phyloP scores from a whole-genome alignment of 2,888 invertebrate genomes.

The Pyrocoelia pectoralis region DNA sequence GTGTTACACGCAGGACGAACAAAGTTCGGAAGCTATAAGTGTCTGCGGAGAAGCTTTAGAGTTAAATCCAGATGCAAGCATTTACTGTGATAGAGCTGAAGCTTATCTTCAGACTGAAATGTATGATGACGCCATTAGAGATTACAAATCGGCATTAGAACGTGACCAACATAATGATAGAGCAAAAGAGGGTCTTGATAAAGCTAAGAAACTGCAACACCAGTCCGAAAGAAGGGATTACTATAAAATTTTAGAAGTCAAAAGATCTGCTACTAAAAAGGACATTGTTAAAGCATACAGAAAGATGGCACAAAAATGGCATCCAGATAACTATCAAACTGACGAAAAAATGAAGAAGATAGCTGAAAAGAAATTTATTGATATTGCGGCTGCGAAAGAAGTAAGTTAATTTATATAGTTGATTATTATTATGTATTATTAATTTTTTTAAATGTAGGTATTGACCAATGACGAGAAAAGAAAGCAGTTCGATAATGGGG shows the following conservation, averaged over 20 bases:
- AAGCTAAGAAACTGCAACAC: conserved; percentile 91
- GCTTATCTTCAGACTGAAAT: conserved; percentile 88
- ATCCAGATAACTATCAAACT: conserved; percentile 91
- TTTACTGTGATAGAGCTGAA: conserved; percentile 92
- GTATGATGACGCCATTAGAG: conserved; percentile 91
- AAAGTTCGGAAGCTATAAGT: conserved; percentile 74
- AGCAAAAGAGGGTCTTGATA: conserved; percentile 88
- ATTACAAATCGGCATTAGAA: conserved; percentile 86
- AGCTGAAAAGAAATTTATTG: conserved; percentile 98
- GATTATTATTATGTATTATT: not conserved
- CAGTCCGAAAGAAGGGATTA: conserved; percentile 94
- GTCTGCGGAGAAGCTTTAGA: conserved; percentile 83
- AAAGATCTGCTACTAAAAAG: conserved; percentile 87
- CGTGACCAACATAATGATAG: conserved; percentile 79
- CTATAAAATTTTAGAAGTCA: conserved; percentile 95
- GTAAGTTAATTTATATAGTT: conserved; percentile 60
- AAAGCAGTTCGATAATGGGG: conserved; percentile 91
- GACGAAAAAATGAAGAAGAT: conserved; percentile 88
- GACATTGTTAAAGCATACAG: conserved; percentile 97
- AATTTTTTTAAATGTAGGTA: conserved; percentile 58
- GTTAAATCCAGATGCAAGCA: conserved; percentile 75
- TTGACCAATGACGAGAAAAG: conserved; percentile 91
- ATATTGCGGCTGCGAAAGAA: conserved; percentile 99
- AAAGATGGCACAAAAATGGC: conserved; percentile 97
- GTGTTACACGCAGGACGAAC: conserved; percentile 77